Base-by-base conservation (phyloP, 2,888 invertebrate species). In the Catocala nupta region DNA sequence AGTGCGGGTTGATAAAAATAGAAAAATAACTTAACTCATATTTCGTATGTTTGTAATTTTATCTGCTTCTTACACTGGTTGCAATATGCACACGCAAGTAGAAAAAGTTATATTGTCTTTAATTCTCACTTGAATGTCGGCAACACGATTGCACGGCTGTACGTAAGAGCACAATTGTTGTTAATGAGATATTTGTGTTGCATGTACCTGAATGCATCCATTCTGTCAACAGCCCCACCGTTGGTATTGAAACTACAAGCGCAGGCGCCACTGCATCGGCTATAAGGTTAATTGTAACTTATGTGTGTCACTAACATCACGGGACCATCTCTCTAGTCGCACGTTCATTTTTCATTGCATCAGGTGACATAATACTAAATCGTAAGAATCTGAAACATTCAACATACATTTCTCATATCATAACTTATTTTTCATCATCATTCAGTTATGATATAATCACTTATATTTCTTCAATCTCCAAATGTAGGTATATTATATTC, bases 161-260 rank as follows among this genome's bases (percentile, higher is more conserved):
- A 63, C 9, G 7, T 56, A 59, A 56, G 53, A 51, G 39, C 65
- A 64, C 67, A 44, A 54, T 45, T 68, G 63, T 79, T 55, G 64
- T 64, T 77, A 76, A 73, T 70, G 59, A 48, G 9, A 33, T 47
- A 0, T 76, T 72, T 73, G 63, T 78, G 71, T 78, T 80, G 86
- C 86, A 86, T 83, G 81, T 77, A 64, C 36, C 85, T 82, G 83
- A 75, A 75, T 81, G 81, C 86, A 86, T 84, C 73, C 78, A 82
- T 85, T 88, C 79, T 89, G 84, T 88, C 81, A 84, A 76, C 90
- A 89, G 88, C 81, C 65, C 65, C 33, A 68, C 77, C 64, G 36
- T 70, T 63, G 60, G 67, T 55, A 13, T 11, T 11, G 51, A 25
- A 5, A 50, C 70, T 7, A 36, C 68, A 33, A 43, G 9, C 43